Base-by-base conservation (phyloP, 1,140 invertebrate genomes). In the Diorhabda sublineata region DNA sequence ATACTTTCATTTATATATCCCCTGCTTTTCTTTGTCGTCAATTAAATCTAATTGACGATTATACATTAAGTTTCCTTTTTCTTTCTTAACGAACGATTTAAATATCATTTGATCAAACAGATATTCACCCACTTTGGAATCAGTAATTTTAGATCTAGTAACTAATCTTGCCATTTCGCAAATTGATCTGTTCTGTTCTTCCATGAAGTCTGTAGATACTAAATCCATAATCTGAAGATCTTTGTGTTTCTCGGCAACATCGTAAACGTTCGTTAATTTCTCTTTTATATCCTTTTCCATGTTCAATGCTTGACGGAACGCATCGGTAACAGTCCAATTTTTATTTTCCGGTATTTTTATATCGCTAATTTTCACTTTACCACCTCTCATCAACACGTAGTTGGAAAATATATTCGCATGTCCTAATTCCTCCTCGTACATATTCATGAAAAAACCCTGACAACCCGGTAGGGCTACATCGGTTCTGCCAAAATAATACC, bases 371-470 rank as follows among this genome's bases (percentile, higher is more conserved):
- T 77, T 69, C 5, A 94, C 85, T 7, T 83, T 79, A 2, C 93
- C 94, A 8, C 94, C 94, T 42, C 94, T 83, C 76, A 89, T 88
- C 77, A 93, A 92, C 81, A 92, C 88, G 78, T 94, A 96, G 62
- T 86, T 85, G 81, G 95, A 89, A 5, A 91, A 83, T 74, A 85
- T 87, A 80, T 89, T 85, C 0, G 90, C 92, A 77, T 95, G 92
- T 67, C 88, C 87, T 3, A 88, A 84, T 81, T 95, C 93, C 75
- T 95, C 93, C 44, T 87, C 80, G 6, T 91, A 90, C 61, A 87
- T 84, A 67, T 89, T 83, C 75, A 88, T 85, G 76, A 94, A 94
- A 78, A 88, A 94, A 58, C 87, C 85, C 64, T 85, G 79, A 68
- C 92, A 84, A 3, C 92, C 92, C 4, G 85, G 84, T 4, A 94